A percentile compares a stretch with the other conserved stretches of the same genome.
Evolutionary conservation across 2,888 invertebrate genomes (phyloP).

Genomic region (Calameuta filiformis): DNA sequence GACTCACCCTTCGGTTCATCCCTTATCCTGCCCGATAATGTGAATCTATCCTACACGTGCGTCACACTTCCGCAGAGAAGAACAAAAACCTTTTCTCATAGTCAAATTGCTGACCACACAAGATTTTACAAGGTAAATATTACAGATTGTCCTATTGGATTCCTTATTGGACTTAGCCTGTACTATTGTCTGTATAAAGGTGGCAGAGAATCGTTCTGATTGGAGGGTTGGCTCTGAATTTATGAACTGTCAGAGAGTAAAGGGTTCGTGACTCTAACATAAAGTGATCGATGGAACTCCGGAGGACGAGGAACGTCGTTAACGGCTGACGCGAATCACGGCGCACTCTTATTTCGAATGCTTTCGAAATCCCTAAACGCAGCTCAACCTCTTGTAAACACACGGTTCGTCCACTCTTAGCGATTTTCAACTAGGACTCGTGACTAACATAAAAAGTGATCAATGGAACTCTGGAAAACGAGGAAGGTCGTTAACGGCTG

Average conservation of each 20-base stretch:
- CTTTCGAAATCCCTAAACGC: not conserved
- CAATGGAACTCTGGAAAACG: too few relatives aligned
- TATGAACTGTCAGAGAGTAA: not conserved
- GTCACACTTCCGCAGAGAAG: not conserved
- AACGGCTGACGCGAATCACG: not conserved
- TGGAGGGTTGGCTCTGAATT: not conserved
- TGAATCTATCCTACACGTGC: not conserved
- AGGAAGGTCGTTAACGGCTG: too few relatives aligned
- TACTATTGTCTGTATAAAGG: not conserved
- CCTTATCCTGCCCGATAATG: not conserved
- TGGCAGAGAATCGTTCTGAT: not conserved
- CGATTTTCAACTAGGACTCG: too few relatives aligned
- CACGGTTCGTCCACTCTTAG: too few relatives aligned
- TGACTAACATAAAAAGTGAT: too few relatives aligned
- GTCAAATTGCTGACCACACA: not conserved
- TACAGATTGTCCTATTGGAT: not conserved
- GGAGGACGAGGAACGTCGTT: not conserved
- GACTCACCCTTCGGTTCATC: not conserved
- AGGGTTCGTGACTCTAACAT: not conserved
- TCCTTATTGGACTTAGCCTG: not conserved
- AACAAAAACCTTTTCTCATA: not conserved
- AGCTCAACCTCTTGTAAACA: not conserved
- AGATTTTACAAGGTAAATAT: not conserved
- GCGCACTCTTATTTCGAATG: not conserved
- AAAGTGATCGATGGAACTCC: not conserved